phyloP scores from a whole-genome alignment of 1,140 invertebrate genomes.

The Orius insidiosus region DNA sequence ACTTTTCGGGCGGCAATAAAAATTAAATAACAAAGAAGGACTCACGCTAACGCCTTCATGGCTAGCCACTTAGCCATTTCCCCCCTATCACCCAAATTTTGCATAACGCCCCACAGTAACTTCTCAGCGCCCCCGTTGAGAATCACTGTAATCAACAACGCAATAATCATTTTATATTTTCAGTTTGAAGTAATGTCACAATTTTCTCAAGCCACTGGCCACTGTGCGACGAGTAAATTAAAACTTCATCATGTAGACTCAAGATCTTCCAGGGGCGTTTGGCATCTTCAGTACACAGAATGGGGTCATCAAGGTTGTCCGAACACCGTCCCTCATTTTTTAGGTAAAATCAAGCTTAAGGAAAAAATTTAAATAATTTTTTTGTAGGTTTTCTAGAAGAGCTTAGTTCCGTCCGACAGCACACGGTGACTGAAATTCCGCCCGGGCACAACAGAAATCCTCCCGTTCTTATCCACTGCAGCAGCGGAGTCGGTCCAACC shows the following conservation, averaged over 20 bases:
- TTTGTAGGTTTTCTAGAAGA: slow-evolving; percentile 60
- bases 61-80: too few species aligned
- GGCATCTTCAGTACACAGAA: slow-evolving; percentile 65
- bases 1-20: too few species aligned
- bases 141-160: background rate
- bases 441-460: slow-evolving; percentile 48
- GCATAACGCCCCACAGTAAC: too few species aligned
- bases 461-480: slow-evolving; percentile 51
- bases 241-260: slow-evolving; percentile 34
- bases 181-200: slow-evolving; percentile 52
- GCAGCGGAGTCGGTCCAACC: slow-evolving; percentile 47
- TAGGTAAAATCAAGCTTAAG: slow-evolving; percentile 31
- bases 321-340: slow-evolving; percentile 41
- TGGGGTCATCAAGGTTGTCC: slow-evolving; percentile 57
- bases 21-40: too few species aligned
- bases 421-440: slow-evolving; percentile 45
- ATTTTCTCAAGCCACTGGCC: slow-evolving; percentile 39
- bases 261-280: slow-evolving; percentile 42
- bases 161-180: slow-evolving; percentile 13
- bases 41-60: too few species aligned
- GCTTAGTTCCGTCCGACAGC: slow-evolving; percentile 59
- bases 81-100: too few species aligned
- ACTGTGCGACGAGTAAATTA: slow-evolving; percentile 39
- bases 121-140: too few species aligned
- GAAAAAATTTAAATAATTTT: background rate